A percentile compares a stretch with the other conserved stretches of the same genome.
These are phyloP conservation scores for Habropoda laboriosa DNA, from an alignment of 1,140 invertebrate genomes.

Conservation along the genomic window DNA sequence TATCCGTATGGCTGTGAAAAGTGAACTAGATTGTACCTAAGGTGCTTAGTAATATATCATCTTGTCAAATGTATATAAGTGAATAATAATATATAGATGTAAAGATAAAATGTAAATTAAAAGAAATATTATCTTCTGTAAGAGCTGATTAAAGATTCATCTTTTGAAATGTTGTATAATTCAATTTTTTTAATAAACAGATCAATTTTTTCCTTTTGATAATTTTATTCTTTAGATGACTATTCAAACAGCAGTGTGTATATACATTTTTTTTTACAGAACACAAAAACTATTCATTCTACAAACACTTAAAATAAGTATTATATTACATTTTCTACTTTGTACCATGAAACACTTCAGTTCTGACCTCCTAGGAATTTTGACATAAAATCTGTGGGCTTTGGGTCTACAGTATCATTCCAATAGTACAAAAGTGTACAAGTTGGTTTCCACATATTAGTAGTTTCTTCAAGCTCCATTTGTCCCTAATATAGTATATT, in stretches of 20 bases:
- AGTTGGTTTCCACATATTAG: conserved; percentile 93
- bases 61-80: conserved; percentile 80
- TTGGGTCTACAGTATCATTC: conserved; percentile 91
- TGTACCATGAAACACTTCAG: conserved; percentile 70
- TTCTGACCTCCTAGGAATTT: conserved; percentile 91
- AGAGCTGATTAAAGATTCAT: conserved; percentile 68
- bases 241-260: too few species aligned
- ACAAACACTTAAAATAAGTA: neutral
- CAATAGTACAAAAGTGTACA: conserved; percentile 93
- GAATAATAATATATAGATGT: conserved; percentile 79
- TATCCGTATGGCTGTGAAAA: conserved; percentile 82
- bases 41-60: conserved; percentile 81
- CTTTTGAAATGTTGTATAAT: conserved; percentile 59
- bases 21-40: conserved; percentile 82
- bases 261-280: neutral
- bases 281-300: neutral
- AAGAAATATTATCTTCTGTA: conserved; percentile 71
- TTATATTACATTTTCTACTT: conserved; percentile 2
- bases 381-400: conserved; percentile 95
- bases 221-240: conserved; percentile 19
- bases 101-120: conserved; percentile 76
- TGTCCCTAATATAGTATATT: conserved; percentile 87
- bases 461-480: conserved; percentile 95
- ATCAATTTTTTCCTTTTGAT: conserved; percentile 18
- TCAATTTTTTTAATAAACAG: conserved; percentile 52